phyloP scores from a whole-genome alignment of 2,888 invertebrate species.

The Tipula lateralis region DNA sequence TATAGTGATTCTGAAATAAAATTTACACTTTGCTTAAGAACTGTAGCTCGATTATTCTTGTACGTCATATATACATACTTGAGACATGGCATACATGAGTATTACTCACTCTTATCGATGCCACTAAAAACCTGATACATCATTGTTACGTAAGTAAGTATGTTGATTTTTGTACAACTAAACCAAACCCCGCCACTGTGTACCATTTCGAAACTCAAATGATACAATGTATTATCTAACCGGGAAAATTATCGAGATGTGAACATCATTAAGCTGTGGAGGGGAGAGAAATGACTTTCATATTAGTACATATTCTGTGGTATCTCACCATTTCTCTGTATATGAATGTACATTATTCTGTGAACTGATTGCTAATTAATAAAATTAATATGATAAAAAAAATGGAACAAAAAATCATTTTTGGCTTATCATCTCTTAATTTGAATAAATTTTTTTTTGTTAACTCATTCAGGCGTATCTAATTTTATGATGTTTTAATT shows the following conservation, averaged over 20 bases:
- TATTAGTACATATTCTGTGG: background rate
- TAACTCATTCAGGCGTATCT: background rate
- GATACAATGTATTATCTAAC: background rate
- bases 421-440: background rate
- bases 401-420: background rate
- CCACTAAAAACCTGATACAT: too few species aligned
- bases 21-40: too few species aligned
- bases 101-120: too few species aligned
- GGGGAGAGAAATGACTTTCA: background rate
- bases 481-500: background rate
- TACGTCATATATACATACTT: too few species aligned
- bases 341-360: background rate
- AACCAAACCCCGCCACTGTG: too few species aligned
- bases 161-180: too few species aligned
- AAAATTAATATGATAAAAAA: conserved; percentile 6
- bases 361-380: conserved; percentile 13
- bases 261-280: background rate
- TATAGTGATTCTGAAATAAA: too few species aligned
- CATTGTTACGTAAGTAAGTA: too few species aligned
- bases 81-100: too few species aligned
- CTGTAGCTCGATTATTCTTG: too few species aligned
- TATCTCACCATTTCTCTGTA: background rate
- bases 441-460: background rate
- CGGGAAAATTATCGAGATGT: background rate
- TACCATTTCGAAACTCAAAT: too few species aligned